Conservation (phyloP, 2,113 vertebrate species). For the Burhinus oedicnemus region DNA sequence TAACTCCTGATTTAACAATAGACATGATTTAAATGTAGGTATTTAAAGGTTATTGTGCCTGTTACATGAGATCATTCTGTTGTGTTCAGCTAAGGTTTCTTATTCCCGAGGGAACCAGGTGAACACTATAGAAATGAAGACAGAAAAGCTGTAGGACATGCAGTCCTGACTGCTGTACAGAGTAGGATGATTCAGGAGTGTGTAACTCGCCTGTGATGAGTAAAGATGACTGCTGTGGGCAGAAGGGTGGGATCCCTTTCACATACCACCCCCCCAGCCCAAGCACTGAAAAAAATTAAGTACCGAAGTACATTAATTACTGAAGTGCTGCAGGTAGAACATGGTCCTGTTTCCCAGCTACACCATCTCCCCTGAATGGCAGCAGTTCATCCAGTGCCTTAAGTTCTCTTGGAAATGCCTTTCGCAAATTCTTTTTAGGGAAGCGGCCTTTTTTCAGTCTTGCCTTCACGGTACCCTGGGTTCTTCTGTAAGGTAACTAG, state of each 20-base stretch:
- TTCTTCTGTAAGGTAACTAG: background rate
- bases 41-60: background rate
- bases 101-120: background rate
- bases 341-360: background rate
- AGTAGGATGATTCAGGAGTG: background rate
- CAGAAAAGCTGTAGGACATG: background rate
- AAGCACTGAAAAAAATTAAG: background rate
- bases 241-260: background rate
- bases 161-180: background rate
- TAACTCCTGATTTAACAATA: background rate
- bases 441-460: background rate
- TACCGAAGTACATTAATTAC: background rate
- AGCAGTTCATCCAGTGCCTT: background rate
- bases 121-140: background rate
- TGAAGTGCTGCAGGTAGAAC: background rate
- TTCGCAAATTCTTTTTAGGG: background rate
- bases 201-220: background rate
- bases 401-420: background rate
- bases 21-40: background rate
- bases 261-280: background rate
- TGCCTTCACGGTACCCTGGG: background rate
- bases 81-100: background rate
- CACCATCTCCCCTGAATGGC: background rate
- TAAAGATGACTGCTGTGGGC: background rate
- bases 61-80: background rate